A percentile compares a stretch with the other conserved stretches of the same genome.
Evolutionary conservation across 2,888 invertebrate genomes (phyloP).

Genomic region (Oligia strigilis): DNA sequence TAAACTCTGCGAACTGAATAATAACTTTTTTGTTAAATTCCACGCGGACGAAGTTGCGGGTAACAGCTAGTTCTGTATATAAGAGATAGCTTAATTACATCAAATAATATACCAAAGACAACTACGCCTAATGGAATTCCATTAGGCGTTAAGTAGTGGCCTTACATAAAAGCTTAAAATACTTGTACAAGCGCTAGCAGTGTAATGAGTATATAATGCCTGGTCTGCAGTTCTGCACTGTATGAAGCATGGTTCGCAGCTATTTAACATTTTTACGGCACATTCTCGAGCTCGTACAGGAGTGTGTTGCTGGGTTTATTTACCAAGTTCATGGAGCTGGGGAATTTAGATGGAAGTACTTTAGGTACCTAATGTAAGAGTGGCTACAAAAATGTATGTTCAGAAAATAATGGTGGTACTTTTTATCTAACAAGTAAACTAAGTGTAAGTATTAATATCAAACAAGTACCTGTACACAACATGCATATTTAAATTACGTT

Average conservation of each 20-base stretch:
- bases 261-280: constrained; percentile 48
- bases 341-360: not conserved
- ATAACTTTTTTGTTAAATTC: too few relatives aligned
- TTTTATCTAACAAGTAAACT: not conserved
- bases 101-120: not conserved
- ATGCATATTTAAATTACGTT: not conserved
- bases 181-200: constrained; percentile 6
- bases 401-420: too few relatives aligned
- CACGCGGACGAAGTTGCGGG: too few relatives aligned
- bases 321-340: constrained; percentile 28
- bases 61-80: not conserved
- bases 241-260: constrained; percentile 27
- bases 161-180: constrained; percentile 11
- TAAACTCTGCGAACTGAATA: too few relatives aligned
- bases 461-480: not conserved
- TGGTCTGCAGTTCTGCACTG: constrained; percentile 25
- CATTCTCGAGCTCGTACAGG: constrained; percentile 24
- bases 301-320: constrained; percentile 45
- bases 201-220: constrained; percentile 27
- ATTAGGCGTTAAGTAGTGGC: not conserved
- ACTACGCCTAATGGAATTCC: not conserved
- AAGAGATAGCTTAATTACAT: not conserved
- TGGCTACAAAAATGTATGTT: not conserved
- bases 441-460: not conserved
- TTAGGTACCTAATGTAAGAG: constrained; percentile 1